A percentile compares a stretch with the other conserved stretches of the same genome.
phyloP scores from a whole-genome alignment of 2,113 vertebrate species.

The Gulo gulo region DNA sequence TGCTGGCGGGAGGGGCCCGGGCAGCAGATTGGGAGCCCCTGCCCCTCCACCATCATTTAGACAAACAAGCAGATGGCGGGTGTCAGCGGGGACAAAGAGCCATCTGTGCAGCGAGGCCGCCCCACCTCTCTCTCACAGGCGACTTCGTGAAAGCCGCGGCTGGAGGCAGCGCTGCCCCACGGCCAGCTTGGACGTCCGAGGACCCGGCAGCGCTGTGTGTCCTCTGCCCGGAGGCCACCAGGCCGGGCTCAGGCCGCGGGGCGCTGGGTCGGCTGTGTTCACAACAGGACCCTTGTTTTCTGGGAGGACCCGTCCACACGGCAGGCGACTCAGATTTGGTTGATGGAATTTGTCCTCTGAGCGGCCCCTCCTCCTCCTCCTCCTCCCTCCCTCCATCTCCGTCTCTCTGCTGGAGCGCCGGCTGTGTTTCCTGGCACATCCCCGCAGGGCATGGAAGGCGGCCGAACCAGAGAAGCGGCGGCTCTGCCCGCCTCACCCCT shows the following conservation, averaged over 20 bases:
- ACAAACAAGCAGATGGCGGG: constrained; percentile 98
- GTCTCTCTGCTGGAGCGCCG: neutral
- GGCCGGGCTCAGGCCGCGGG: neutral
- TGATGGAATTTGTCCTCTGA: neutral
- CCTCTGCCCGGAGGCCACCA: neutral
- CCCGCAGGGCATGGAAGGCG: accelerated
- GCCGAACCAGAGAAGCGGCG: accelerated
- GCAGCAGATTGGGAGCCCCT: constrained; percentile 89
- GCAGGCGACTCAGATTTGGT: neutral
- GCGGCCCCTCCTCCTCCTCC: accelerated
- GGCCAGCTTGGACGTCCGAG: constrained; percentile 59
- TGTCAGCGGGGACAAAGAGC: constrained; percentile 98
- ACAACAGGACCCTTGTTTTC: neutral
- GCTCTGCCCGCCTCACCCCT: no score
- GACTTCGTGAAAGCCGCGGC: constrained; percentile 90
- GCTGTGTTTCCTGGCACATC: accelerated
- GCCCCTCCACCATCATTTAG: constrained; percentile 88
- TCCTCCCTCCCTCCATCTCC: neutral
- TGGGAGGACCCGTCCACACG: neutral
- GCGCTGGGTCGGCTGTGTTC: neutral
- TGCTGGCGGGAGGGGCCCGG: constrained; percentile 84
- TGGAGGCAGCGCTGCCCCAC: constrained; percentile 81
- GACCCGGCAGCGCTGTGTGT: neutral
- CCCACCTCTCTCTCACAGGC: constrained; percentile 86
- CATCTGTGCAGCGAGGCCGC: constrained; percentile 95